Evolutionary conservation across 2,888 invertebrate genomes (phyloP).

Genomic region (Pyrrhosoma nymphula): DNA sequence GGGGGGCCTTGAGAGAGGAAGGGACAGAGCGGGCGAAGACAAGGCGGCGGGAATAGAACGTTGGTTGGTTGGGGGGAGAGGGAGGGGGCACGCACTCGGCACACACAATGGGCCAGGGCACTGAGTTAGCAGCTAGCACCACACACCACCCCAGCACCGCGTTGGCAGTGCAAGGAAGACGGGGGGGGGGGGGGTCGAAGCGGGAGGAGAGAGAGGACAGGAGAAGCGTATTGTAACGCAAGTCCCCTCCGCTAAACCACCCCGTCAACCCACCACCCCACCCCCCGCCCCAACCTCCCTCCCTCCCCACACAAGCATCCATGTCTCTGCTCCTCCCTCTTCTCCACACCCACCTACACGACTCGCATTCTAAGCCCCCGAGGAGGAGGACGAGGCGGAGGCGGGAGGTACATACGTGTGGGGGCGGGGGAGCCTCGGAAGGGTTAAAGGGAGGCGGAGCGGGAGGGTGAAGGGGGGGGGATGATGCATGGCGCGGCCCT

Average conservation of each 20-base stretch:
- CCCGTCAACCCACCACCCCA: neutral
- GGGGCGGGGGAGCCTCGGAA: neutral
- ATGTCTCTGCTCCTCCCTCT: neutral
- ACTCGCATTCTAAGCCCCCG: constrained; percentile 43
- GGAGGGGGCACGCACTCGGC: neutral
- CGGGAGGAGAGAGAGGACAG: neutral
- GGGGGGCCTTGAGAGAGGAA: no score
- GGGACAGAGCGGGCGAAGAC: neutral
- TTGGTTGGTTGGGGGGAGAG: neutral
- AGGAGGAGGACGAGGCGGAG: neutral
- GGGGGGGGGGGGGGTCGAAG: neutral
- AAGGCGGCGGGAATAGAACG: neutral
- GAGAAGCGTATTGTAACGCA: constrained; percentile 51
- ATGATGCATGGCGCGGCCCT: constrained; percentile 45
- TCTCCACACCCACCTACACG: constrained; percentile 8
- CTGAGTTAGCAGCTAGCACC: constrained; percentile 1
- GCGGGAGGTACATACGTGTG: neutral
- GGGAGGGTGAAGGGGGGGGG: neutral
- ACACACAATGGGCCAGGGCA: constrained; percentile 34
- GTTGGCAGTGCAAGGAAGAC: constrained; percentile 8
- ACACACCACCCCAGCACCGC: neutral
- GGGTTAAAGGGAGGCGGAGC: neutral
- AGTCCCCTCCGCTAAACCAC: neutral
- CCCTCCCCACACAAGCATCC: neutral
- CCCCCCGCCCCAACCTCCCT: neutral